Evolutionary conservation across 30 jellyfish, hydroid and myxozoan genomes (phyloP).

Genomic region (Chrysaora quinquecirrha): DNA sequence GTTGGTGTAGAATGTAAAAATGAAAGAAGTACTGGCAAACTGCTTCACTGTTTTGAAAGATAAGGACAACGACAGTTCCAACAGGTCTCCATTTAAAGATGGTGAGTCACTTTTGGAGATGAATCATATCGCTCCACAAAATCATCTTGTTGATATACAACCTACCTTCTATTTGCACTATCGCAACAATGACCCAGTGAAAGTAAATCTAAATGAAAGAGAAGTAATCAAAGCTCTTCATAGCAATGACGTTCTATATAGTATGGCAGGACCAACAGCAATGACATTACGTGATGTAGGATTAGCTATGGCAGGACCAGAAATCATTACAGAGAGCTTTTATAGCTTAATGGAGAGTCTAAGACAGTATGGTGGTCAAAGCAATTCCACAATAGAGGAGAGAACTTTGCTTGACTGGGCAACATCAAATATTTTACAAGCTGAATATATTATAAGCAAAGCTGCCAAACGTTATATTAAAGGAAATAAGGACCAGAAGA

Average conservation of each 20-base stretch:
- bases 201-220: not conserved
- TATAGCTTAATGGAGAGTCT: not conserved
- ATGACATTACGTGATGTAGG: conserved; percentile 9
- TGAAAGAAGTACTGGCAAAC: not conserved
- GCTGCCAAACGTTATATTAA: conserved; percentile 28
- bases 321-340: not conserved
- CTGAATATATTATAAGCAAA: not conserved
- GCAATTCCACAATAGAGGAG: not conserved
- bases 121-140: not conserved
- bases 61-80: too few species aligned
- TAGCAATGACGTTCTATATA: not conserved
- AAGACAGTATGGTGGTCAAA: not conserved
- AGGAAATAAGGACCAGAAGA: not conserved
- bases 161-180: not conserved
- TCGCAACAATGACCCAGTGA: not conserved
- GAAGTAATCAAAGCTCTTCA: not conserved
- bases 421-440: not conserved
- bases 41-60: not conserved
- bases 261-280: conserved; percentile 11
- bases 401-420: conserved; percentile 10
- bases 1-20: not conserved
- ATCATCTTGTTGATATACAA: not conserved
- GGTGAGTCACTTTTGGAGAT: not conserved
- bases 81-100: not conserved
- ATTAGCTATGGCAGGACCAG: conserved; percentile 16